Conservation (phyloP, 2,113 vertebrate genomes). For the Turdus rufiventris region DNA sequence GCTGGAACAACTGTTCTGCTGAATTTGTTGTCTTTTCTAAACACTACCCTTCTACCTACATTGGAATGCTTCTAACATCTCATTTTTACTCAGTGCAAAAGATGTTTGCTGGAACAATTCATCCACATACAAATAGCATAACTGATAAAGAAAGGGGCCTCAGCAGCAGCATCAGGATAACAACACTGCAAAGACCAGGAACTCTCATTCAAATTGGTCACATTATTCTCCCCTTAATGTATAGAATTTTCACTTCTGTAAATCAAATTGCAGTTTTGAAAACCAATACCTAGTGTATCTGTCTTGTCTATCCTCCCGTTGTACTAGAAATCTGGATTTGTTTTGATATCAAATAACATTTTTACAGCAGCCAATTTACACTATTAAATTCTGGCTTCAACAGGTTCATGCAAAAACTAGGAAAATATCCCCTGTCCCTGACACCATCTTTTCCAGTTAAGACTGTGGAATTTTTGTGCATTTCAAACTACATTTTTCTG, state of each 20-base stretch:
- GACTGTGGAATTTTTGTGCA: background rate
- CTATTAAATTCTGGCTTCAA: background rate
- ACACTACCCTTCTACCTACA: conserved; percentile 11
- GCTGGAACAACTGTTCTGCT: conserved; percentile 52
- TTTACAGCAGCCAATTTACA: background rate
- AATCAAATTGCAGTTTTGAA: background rate
- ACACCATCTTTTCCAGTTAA: background rate
- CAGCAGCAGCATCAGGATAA: conserved; percentile 42
- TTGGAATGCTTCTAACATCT: conserved; percentile 35
- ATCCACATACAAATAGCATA: background rate
- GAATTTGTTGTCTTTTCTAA: conserved; percentile 39
- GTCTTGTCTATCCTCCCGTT: background rate
- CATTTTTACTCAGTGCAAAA: conserved; percentile 34
- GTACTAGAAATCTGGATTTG: background rate
- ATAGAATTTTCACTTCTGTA: background rate
- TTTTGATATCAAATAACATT: background rate
- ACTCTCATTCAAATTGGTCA: conserved; percentile 11
- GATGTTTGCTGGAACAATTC: conserved; percentile 39
- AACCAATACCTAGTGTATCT: background rate
- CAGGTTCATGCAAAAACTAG: background rate
- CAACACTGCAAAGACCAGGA: background rate
- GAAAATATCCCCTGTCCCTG: background rate
- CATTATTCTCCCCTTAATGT: background rate
- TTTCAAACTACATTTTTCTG: background rate
- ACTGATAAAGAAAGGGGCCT: conserved; percentile 35